Evolutionary conservation across 2,888 invertebrate genomes (phyloP).

Genomic region (Isotomurus palustris): DNA sequence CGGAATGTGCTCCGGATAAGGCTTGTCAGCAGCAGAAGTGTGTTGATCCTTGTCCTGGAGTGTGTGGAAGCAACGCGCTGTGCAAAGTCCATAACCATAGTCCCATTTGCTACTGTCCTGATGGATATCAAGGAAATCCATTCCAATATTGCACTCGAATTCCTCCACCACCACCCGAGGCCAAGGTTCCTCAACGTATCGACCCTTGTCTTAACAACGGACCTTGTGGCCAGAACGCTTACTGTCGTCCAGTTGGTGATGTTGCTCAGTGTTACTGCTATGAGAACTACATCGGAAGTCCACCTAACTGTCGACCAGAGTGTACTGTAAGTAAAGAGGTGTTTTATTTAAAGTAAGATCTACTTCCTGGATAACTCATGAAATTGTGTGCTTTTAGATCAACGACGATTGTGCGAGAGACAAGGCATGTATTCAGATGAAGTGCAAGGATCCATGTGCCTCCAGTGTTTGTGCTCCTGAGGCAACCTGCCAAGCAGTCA

Average conservation of each 20-base stretch:
- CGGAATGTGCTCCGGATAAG: slow-evolving; percentile 68
- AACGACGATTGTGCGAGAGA: slow-evolving; percentile 78
- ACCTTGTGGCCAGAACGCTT: slow-evolving; percentile 3
- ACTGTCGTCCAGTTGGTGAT: background rate
- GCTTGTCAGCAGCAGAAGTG: slow-evolving; percentile 70
- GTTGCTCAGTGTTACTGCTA: slow-evolving; percentile 6
- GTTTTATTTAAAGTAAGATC: background rate
- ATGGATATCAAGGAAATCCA: slow-evolving; percentile 44
- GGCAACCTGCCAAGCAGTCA: slow-evolving; percentile 52
- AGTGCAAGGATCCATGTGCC: slow-evolving; percentile 54
- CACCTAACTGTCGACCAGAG: slow-evolving; percentile 65
- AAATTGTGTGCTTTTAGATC: slow-evolving; percentile 53
- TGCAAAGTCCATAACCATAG: slow-evolving; percentile 36
- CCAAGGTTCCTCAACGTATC: slow-evolving; percentile 8
- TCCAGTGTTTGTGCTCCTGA: slow-evolving; percentile 64
- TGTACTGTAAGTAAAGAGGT: slow-evolving; percentile 57
- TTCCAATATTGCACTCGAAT: slow-evolving; percentile 41
- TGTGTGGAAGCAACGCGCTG: slow-evolving; percentile 25
- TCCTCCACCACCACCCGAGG: slow-evolving; percentile 19
- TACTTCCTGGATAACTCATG: background rate
- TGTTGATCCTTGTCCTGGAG: slow-evolving; percentile 22
- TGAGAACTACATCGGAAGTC: slow-evolving; percentile 30
- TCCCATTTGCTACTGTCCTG: slow-evolving; percentile 41
- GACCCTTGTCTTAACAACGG: slow-evolving; percentile 11
- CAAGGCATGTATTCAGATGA: slow-evolving; percentile 76